A percentile compares a stretch with the other conserved stretches of the same genome.
Evolutionary conservation across 1,140 invertebrate genomes (phyloP).

Genomic region (Solenopsis invicta): DNA sequence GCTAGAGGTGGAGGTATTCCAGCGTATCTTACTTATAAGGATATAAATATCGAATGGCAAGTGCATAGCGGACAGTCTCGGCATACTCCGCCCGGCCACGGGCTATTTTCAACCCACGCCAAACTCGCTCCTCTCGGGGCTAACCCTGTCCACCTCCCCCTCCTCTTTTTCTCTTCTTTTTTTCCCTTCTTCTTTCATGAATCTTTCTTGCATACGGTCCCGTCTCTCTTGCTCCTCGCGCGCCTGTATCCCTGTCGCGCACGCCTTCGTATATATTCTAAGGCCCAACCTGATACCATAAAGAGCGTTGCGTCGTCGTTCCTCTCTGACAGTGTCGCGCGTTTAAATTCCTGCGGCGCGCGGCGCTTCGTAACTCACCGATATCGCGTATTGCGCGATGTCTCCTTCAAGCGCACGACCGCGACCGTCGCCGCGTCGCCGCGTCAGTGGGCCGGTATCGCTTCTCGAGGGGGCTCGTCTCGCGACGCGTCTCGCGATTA

Average conservation of each 20-base stretch:
- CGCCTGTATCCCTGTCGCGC: conserved; percentile 22
- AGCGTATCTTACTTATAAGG: conserved; percentile 73
- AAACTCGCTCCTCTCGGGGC: conserved; percentile 57
- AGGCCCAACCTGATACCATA: conserved; percentile 69
- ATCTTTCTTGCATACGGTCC: not conserved
- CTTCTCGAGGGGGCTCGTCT: not conserved
- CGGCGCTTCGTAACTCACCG: conserved; percentile 35
- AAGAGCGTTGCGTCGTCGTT: conserved; percentile 63
- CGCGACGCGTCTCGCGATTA: conserved; percentile 4
- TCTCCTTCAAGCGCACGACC: not conserved
- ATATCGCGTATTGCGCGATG: conserved; percentile 37
- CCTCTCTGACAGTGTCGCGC: conserved; percentile 18
- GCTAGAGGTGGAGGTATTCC: conserved; percentile 33
- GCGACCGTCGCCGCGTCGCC: not conserved
- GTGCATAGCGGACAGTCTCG: conserved; percentile 79
- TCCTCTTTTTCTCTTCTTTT: conserved; percentile 3
- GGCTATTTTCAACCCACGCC: conserved; percentile 81
- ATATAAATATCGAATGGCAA: conserved; percentile 83
- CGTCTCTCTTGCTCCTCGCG: not conserved
- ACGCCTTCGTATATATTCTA: conserved; percentile 61
- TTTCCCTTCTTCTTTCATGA: not conserved
- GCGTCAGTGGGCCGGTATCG: not conserved
- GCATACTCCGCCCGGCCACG: conserved; percentile 79
- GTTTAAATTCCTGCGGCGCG: conserved; percentile 44
- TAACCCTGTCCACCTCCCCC: not conserved